Base-by-base conservation (phyloP, 1,140 invertebrate species). In the Hyposmocoma kahamanoa region DNA sequence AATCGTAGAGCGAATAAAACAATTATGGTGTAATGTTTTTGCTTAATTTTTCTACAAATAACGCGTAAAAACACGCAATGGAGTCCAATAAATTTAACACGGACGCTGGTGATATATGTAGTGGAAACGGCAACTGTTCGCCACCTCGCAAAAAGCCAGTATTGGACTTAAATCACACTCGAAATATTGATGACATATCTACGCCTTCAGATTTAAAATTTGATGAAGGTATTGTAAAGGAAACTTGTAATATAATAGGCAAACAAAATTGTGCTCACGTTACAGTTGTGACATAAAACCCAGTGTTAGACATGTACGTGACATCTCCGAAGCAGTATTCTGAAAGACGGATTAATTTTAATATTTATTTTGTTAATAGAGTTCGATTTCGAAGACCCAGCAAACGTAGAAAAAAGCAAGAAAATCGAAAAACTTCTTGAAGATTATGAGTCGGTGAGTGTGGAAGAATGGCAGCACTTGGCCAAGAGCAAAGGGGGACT, bases 401-500 rank as follows among this genome's bases (percentile, higher is more conserved):
- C 79, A 41, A 58, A 83, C 22, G 72, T 65, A 11, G 70, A 70
- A 24, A 87, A 87, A 47, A 68, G 73, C 43, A 81, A 77, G 48
- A 66, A 79, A 47, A 65, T 87, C 28, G 82, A 86, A 51, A 67
- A 71, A 68, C 80, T 75, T 47, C 60, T 87, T 8, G 56, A 62
- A 19, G 74, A 87, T 52, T 65, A 76, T 10, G 72, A 87, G 42
- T 62, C 78, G 20, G 70, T 79, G 1, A 72, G 71, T 49, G 58
- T 89, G 22, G 73, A 88, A 51, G 67, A 86, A 49, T 89, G 90
- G 84, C 79, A 87, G 53, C 56, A 76, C 47, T 84, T 90, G 47
- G 89, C 90, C 0, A 80, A 86, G 30, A 87, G 85, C 22, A 81
- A 87, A 57, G 88, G 84, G 59, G 91, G 91, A 9, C 69, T 92